A percentile compares a stretch with the other conserved stretches of the same genome.
These are phyloP conservation scores for Erpetoichthys calabaricus DNA, from an alignment of 2,797 vertebrate genomes.

Conservation along the genomic window DNA sequence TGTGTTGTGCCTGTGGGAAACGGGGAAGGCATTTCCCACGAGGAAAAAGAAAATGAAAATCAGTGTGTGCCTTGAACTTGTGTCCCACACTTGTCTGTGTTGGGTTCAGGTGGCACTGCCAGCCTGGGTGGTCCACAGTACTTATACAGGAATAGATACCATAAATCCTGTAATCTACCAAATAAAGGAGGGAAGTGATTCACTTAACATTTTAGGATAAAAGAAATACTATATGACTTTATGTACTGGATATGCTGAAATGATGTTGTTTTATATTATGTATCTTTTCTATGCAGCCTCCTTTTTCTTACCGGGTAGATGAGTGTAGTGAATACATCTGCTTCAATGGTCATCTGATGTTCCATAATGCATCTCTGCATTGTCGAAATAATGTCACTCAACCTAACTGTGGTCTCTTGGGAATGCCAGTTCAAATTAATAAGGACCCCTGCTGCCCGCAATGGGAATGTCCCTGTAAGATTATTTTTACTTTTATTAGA, in stretches of 20 bases:
- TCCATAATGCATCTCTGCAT: conserved; percentile 82
- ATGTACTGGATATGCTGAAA: neutral
- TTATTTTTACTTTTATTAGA: conserved; percentile 1
- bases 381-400: conserved; percentile 72
- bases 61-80: no score
- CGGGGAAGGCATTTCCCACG: no score
- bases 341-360: conserved; percentile 71
- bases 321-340: conserved; percentile 87
- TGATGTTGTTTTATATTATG: neutral
- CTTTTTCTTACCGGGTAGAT: conserved; percentile 74
- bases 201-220: conserved; percentile 9
- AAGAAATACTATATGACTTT: neutral
- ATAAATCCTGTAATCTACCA: no score
- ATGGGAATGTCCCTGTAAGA: conserved; percentile 94
- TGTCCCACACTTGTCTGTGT: no score
- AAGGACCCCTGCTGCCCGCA: conserved; percentile 83
- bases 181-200: neutral
- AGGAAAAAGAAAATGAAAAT: no score
- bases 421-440: conserved; percentile 80
- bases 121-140: no score
- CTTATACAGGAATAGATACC: no score
- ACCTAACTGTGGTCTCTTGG: conserved; percentile 83
- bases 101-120: no score
- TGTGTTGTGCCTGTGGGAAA: no score
- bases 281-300: conserved; percentile 48